A percentile compares a stretch with the other conserved stretches of the same genome.
These are phyloP conservation scores for Passer montanus DNA, from an alignment of 2,113 vertebrate genomes.

Conservation along the genomic window DNA sequence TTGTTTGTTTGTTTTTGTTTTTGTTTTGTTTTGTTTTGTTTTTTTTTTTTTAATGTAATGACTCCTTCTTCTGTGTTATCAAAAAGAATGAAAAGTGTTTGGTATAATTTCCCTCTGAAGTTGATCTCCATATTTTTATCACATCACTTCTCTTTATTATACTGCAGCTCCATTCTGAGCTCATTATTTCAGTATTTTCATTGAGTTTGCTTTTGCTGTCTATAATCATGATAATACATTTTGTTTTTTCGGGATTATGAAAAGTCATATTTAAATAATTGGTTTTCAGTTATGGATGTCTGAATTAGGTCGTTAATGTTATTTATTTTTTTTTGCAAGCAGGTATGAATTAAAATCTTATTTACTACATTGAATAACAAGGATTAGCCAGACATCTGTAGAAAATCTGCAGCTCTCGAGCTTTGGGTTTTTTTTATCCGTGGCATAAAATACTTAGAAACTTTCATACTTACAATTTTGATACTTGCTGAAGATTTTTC, in stretches of 20 bases:
- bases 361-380: not conserved
- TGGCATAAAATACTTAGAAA: not conserved
- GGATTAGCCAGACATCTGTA: not conserved
- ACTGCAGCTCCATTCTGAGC: not conserved
- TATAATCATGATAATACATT: not conserved
- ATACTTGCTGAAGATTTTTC: not conserved
- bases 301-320: not conserved
- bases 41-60: not conserved
- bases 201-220: not conserved
- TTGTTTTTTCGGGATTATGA: not conserved
- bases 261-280: not conserved
- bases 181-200: not conserved
- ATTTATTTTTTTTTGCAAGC: not conserved
- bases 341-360: not conserved
- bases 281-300: not conserved
- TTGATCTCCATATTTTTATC: not conserved
- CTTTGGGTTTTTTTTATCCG: not conserved
- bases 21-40: too few relatives aligned
- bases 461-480: not conserved
- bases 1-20: not conserved
- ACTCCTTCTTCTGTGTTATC: not conserved
- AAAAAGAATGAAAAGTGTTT: not conserved
- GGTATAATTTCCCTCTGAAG: not conserved
- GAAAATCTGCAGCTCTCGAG: not conserved
- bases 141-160: not conserved